A percentile compares a stretch with the other conserved stretches of the same genome.
phyloP scores from a whole-genome alignment of 2,888 invertebrate genomes.

The Lepidochrysops patricia region DNA sequence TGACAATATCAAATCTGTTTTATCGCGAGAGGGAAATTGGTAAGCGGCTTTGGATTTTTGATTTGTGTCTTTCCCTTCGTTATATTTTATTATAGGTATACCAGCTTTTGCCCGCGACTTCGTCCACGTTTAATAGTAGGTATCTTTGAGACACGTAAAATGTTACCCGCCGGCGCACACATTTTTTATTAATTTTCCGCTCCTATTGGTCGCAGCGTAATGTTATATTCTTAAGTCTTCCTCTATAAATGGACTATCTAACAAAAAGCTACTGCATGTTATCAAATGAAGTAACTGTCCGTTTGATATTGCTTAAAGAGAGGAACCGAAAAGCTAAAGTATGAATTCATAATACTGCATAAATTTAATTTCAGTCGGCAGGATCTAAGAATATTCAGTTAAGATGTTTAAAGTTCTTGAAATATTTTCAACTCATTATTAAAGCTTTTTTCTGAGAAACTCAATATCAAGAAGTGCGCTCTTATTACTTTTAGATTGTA shows the following conservation, averaged over 20 bases:
- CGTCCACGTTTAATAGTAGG: no score
- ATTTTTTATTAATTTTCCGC: no score
- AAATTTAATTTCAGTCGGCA: background rate
- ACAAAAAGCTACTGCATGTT: no score
- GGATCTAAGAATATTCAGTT: background rate
- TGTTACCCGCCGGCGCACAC: no score
- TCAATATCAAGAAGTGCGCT: conserved; percentile 5
- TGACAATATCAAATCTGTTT: conserved; percentile 4
- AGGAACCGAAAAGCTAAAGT: no score
- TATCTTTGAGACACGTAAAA: no score
- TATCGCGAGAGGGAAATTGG: background rate
- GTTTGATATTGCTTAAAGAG: no score
- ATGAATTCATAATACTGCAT: background rate
- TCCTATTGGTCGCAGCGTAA: no score
- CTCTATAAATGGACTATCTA: no score
- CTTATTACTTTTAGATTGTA: conserved; percentile 3
- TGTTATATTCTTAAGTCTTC: no score
- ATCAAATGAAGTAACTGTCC: no score
- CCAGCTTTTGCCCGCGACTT: no score
- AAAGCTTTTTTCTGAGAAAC: conserved; percentile 4
- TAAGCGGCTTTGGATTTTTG: conserved; percentile 12
- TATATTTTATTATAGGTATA: background rate
- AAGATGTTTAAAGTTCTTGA: conserved; percentile 3
- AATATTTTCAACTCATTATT: background rate
- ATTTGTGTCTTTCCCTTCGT: background rate